phyloP scores from a whole-genome alignment of 1,140 invertebrate species.

The Sipha flava region DNA sequence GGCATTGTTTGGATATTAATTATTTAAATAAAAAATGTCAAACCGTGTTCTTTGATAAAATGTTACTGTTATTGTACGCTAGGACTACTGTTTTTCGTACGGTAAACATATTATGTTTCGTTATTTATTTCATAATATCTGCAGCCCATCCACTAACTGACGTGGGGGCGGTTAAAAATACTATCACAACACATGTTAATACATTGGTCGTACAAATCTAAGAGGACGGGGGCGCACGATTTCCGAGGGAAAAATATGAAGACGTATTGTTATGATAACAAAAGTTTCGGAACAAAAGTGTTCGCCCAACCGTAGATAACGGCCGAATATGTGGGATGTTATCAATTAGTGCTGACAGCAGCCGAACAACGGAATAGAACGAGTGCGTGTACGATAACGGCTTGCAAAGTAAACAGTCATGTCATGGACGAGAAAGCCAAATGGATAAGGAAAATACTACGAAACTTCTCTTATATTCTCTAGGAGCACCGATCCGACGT shows the following conservation, averaged over 20 bases:
- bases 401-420: neutral
- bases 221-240: neutral
- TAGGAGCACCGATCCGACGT: neutral
- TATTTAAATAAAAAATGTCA: too few relatives aligned
- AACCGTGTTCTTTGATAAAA: too few relatives aligned
- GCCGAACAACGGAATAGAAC: neutral
- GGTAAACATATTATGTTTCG: too few relatives aligned
- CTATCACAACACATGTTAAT: too few relatives aligned
- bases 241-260: neutral
- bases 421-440: conserved; percentile 2
- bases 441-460: neutral
- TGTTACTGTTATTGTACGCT: too few relatives aligned
- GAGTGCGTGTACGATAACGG: neutral
- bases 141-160: too few relatives aligned
- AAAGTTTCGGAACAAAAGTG: neutral
- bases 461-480: neutral
- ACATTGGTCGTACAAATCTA: neutral
- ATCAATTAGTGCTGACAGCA: neutral
- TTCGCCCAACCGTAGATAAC: neutral
- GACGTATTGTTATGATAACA: neutral
- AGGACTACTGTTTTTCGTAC: too few relatives aligned
- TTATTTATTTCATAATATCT: too few relatives aligned
- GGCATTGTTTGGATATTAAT: too few relatives aligned
- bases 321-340: neutral
- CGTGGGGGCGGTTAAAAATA: too few relatives aligned